A percentile compares a stretch with the other conserved stretches of the same genome.
Conservation (phyloP, 2,113 vertebrate species). For the Clarias macrocephalus region DNA sequence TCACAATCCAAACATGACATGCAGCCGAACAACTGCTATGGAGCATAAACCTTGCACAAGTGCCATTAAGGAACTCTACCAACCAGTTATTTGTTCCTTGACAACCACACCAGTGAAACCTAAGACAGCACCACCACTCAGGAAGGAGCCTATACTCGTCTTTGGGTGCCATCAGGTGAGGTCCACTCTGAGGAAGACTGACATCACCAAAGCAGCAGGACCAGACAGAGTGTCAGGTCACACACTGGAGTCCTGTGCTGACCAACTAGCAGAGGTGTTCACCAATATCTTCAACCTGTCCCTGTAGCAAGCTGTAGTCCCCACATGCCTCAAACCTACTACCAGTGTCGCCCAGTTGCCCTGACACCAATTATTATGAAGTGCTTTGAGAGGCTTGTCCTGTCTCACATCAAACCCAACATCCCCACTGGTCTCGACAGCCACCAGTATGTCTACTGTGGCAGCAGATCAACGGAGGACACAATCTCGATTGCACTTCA, state of each 20-base stretch:
- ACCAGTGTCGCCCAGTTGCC: constrained; percentile 13
- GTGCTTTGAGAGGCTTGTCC: constrained; percentile 28
- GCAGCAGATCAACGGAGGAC: constrained; percentile 17
- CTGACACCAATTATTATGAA: constrained; percentile 27
- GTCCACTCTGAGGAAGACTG: neutral
- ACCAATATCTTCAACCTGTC: constrained; percentile 3
- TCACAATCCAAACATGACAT: too few species aligned
- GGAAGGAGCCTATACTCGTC: neutral
- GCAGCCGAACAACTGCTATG: too few species aligned
- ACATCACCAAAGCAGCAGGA: constrained; percentile 2
- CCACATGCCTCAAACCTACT: neutral
- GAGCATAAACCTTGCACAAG: too few species aligned
- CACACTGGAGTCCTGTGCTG: constrained; percentile 21
- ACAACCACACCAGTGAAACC: neutral
- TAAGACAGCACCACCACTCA: neutral
- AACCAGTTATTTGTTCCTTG: constrained; percentile 36
- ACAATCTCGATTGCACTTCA: constrained; percentile 13
- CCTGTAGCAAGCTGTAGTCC: neutral
- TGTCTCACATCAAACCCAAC: neutral
- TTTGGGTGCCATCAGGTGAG: constrained; percentile 18
- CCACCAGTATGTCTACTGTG: neutral
- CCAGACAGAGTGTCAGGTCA: constrained; percentile 14
- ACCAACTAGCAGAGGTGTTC: constrained; percentile 24
- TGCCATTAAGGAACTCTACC: constrained; percentile 3
- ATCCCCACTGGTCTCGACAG: constrained; percentile 17